Conservation (phyloP, 2,113 vertebrate genomes). For the Limnothrissa miodon region DNA sequence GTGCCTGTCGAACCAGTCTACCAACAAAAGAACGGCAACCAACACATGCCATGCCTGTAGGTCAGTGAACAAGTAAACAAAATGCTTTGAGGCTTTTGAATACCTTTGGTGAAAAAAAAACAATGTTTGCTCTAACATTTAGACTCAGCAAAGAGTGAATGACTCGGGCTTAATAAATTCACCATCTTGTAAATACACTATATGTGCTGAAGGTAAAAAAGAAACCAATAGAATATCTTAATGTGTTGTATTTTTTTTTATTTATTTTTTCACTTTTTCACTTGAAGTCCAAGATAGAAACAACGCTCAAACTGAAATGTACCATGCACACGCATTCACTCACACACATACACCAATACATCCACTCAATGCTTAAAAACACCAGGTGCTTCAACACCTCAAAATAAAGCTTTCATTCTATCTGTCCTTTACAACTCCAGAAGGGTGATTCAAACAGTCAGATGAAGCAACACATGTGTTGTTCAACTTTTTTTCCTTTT, state of each 20-base stretch:
- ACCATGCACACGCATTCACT: conserved; percentile 44
- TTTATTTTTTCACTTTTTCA: conserved; percentile 47
- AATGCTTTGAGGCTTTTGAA: neutral
- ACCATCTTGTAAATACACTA: neutral
- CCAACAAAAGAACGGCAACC: neutral
- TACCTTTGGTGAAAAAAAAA: neutral
- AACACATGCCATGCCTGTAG: neutral
- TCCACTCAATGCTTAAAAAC: conserved; percentile 50
- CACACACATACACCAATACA: conserved; percentile 42
- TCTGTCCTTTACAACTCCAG: conserved; percentile 45
- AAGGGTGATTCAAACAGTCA: conserved; percentile 40
- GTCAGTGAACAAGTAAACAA: neutral
- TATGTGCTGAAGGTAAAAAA: neutral
- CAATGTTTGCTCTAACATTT: neutral
- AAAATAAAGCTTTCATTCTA: conserved; percentile 67
- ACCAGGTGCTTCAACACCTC: conserved; percentile 55
- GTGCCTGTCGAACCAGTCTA: neutral
- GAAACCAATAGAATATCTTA: neutral
- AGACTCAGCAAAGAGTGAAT: neutral
- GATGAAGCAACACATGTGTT: conserved; percentile 30
- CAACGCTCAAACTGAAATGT: conserved; percentile 61
- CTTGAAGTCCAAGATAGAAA: conserved; percentile 65
- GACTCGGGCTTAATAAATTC: neutral
- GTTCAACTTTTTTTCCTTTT: neutral
- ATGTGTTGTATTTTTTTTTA: conserved; percentile 42